phyloP scores from a whole-genome alignment of 2,797 vertebrate genomes.

The Etheostoma perlongum region DNA sequence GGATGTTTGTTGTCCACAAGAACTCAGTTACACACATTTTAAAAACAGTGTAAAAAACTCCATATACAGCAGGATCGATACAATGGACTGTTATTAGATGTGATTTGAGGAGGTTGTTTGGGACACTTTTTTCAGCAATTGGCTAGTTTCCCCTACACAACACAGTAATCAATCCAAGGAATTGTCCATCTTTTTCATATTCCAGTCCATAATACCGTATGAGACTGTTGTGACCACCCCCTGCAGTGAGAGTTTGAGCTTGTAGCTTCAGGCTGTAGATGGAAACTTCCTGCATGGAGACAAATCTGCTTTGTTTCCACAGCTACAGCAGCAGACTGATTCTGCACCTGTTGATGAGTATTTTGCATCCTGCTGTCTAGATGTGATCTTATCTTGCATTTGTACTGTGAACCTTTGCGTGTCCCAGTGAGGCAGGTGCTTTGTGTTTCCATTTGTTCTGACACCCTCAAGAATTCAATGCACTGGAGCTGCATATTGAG shows the following conservation, averaged over 20 bases:
- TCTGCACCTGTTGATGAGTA: conserved; percentile 14
- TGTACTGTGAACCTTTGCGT: conserved; percentile 37
- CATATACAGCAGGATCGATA: conserved; percentile 48
- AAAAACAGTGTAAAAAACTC: conserved; percentile 47
- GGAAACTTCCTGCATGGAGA: conserved; percentile 37
- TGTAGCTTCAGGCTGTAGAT: conserved; percentile 32
- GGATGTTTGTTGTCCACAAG: conserved; percentile 33
- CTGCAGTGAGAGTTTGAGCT: conserved; percentile 38
- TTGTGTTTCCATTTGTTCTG: conserved; percentile 53
- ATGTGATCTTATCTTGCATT: conserved; percentile 49
- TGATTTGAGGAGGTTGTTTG: conserved; percentile 61
- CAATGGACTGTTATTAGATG: conserved; percentile 46
- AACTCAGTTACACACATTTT: conserved; percentile 36
- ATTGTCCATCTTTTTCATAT: conserved; percentile 54
- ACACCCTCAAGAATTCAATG: conserved; percentile 35
- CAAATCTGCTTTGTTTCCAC: conserved; percentile 48
- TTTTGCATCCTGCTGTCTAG: conserved; percentile 33
- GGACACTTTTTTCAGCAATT: conserved; percentile 58
- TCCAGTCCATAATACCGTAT: conserved; percentile 13
- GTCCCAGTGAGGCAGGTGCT: conserved; percentile 36
- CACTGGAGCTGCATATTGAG: conserved; percentile 44
- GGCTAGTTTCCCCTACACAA: conserved; percentile 56
- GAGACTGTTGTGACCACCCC: conserved; percentile 31
- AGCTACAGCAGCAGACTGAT: conserved; percentile 27
- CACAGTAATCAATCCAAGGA: conserved; percentile 53